Percentiles rank a stretch among this genome's conserved stretches.
These are phyloP conservation scores for Ephestia elutella DNA, from an alignment of 1,140 invertebrate species.

Conservation along the genomic window DNA sequence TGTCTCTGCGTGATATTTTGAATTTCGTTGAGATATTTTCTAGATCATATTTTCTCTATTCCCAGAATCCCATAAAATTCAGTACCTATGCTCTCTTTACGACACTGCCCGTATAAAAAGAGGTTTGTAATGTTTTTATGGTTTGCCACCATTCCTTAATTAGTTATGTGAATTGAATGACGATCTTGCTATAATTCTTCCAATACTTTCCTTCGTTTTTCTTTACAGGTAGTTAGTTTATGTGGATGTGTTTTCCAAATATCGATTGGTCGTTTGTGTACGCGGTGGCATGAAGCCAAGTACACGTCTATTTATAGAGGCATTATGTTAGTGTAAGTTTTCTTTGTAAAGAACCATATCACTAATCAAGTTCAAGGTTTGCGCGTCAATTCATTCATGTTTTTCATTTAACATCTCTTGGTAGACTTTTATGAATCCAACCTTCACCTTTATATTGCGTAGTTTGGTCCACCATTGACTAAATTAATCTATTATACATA, in stretches of 20 bases:
- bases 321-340: conserved; percentile 25
- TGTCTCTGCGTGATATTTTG: no score
- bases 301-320: conserved; percentile 34
- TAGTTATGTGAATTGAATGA: no score
- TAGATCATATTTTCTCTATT: no score
- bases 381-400: background rate
- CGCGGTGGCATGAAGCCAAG: conserved; percentile 38
- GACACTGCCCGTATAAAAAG: no score
- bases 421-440: background rate
- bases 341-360: background rate
- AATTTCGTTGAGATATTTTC: no score
- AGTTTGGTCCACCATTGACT: background rate
- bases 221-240: no score
- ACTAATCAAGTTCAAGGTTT: background rate
- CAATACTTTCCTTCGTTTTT: no score
- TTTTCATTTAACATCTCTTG: background rate
- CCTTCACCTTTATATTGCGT: background rate
- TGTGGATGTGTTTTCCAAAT: background rate
- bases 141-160: no score
- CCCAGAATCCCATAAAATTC: no score
- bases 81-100: no score
- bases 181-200: no score
- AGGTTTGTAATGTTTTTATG: no score
- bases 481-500: background rate
- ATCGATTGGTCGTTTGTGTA: conserved; percentile 12